Evolutionary conservation across 1,140 invertebrate genomes (phyloP), one percentile per base, ranked within the genome.

Genomic region (Aphelinus certus): DNA sequence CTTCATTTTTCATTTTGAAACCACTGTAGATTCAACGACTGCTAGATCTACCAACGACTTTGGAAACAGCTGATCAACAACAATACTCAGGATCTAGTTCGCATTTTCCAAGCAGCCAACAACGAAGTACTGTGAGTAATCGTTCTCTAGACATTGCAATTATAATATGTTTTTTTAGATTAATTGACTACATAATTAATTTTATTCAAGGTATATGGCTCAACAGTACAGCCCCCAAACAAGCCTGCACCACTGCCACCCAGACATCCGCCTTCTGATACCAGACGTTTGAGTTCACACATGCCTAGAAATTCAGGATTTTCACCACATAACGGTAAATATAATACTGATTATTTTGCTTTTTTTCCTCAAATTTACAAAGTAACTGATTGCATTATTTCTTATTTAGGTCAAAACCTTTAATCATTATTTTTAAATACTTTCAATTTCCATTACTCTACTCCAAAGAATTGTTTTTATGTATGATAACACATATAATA

Each of bases 1-100:
- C 57, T 47, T 58, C 60, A 69, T 77, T 71, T 73, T n/a, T 49
- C 6, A 26, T 63, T 64, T 64, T 53, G 4, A 9, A 6, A 6
- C 9, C 51, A 6, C 51, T 46, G 64, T 73, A 87, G 87, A 94
- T 97, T 83, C 96, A 99, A 87, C 91, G 96, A 71, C 91, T 98
- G 62, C 90, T 98, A 68, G 97, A 98, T 88, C 88, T 98, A 81
- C 96, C 96, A 76, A 96, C 95, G 61, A 95, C 94, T 42, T 80
- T 92, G 55, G 94, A 95, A 89, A 95, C 93, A 60, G 92, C 93
- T 46, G 94, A 92, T 85, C 86, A 88, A 74, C 87, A 86, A 78
- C 86, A 87, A 71, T 83, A 73, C 62, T 75, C 82, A 6, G 82
- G 68, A 60, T 47, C 71, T 83, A 85, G 83, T 56, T 75, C 76